Percentiles rank a stretch among this genome's conserved stretches.
Conservation (phyloP, 2,797 vertebrate species). For the Malacoraja senta region DNA sequence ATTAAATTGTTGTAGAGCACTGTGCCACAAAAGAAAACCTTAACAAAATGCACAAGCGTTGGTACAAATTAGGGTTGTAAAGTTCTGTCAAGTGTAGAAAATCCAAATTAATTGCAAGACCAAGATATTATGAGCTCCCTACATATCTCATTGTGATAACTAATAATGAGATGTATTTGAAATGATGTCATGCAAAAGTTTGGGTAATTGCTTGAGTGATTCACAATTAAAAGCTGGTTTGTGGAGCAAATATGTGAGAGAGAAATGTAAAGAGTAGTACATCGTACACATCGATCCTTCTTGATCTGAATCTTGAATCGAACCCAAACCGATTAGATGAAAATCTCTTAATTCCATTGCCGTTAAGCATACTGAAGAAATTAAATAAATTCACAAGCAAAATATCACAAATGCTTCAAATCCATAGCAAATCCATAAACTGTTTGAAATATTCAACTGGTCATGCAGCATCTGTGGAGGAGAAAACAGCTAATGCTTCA, state of each 20-base stretch:
- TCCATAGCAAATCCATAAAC: no score
- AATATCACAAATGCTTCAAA: no score
- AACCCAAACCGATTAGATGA: background rate
- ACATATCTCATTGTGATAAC: background rate
- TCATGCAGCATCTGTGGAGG: no score
- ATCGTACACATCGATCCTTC: background rate
- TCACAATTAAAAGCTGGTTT: background rate
- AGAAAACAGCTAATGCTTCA: no score
- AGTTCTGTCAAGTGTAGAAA: slow-evolving; percentile 17
- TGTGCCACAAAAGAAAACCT: background rate
- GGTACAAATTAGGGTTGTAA: slow-evolving; percentile 15
- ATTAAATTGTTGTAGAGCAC: slow-evolving; percentile 6
- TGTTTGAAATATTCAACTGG: no score
- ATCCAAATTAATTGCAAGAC: slow-evolving; percentile 25
- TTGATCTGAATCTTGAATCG: background rate
- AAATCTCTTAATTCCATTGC: background rate
- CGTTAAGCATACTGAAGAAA: background rate
- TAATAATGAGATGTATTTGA: slow-evolving; percentile 23
- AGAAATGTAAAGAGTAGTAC: background rate
- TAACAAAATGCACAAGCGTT: background rate
- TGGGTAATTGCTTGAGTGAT: background rate
- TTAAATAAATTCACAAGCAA: no score
- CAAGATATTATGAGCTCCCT: background rate
- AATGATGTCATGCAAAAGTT: background rate
- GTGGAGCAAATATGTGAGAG: background rate